phyloP scores from a whole-genome alignment of 1,140 invertebrate genomes.

The Drosophila kepulauana region DNA sequence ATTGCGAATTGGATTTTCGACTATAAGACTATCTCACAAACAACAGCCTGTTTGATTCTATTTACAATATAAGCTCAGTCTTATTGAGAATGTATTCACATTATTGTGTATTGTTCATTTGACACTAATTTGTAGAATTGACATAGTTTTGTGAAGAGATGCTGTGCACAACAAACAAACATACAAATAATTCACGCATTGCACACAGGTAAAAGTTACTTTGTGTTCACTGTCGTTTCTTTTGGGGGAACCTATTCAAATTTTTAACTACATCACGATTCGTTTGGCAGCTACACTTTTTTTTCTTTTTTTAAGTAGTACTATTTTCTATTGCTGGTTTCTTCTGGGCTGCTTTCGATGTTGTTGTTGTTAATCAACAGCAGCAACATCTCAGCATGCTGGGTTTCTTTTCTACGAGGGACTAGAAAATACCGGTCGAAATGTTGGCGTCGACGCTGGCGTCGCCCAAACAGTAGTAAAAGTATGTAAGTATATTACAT shows the following conservation, averaged over 20 bases:
- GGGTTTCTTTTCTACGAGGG: conserved; percentile 27
- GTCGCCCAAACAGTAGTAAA: conserved; percentile 43
- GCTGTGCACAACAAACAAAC: background rate
- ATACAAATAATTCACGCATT: conserved; percentile 33
- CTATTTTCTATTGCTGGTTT: conserved; percentile 30
- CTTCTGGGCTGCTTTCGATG: conserved; percentile 31
- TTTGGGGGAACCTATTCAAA: conserved; percentile 36
- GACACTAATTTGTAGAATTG: background rate
- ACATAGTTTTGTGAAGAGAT: conserved; percentile 3
- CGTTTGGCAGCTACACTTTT: conserved; percentile 38
- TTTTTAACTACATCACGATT: conserved; percentile 50
- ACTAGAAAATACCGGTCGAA: conserved; percentile 50
- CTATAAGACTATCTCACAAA: background rate
- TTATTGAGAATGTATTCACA: background rate
- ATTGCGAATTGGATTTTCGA: background rate
- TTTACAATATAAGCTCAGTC: background rate
- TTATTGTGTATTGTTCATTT: background rate
- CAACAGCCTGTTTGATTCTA: conserved; percentile 1
- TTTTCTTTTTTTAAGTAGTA: conserved; percentile 12
- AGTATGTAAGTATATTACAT: conserved; percentile 30
- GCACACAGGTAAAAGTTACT: conserved; percentile 38
- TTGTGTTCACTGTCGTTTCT: conserved; percentile 37
- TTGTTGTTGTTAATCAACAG: conserved; percentile 51
- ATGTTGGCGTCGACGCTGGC: conserved; percentile 14
- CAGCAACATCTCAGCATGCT: conserved; percentile 41